Evolutionary conservation across 2,888 invertebrate genomes (phyloP), one percentile per base, ranked within the genome.

Genomic region (Apodemia mormo): DNA sequence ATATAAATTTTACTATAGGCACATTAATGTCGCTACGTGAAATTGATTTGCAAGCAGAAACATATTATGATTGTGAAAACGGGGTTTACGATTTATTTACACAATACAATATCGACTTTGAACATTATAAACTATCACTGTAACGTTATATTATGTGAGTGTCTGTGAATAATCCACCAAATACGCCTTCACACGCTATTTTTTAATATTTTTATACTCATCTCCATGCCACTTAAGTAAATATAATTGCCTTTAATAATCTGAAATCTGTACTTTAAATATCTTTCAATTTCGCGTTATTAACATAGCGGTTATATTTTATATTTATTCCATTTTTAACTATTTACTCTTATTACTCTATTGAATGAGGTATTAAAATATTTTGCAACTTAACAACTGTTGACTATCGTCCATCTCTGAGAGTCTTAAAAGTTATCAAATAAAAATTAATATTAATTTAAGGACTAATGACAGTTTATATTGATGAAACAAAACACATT

Each of bases 11-110:
- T 91, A 90, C 90, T 92, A 90, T 91, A 86, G 85, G 84, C 88
- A 90, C 90, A 92, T 93, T 92, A 92, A 92, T 91, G 92, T 92
- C 90, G 88, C 88, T 89, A 92, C 91, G 91, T 91, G 92, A 93
- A 93, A 92, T 92, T 92, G 93, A 93, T 93, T 93, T 93, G 91
- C 92, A 84, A 84, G 88, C 91, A 90, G 90, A 92, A 93, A 92
- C 92, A 91, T 92, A 92, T 92, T 92, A 92, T 90, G 92, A 92
- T 93, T 93, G 91, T 90, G 93, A 90, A 93, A 93, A 93, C 84
- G 88, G 89, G 93, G 92, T 93, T 93, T 93, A 93, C 92, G 92
- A 90, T 92, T 92, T 93, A 92, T 92, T 93, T 92, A 90, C 91
- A 90, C 89, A 88, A 84, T 83, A 86, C 89, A 82, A 87, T 90